A percentile compares a stretch with the other conserved stretches of the same genome.
Evolutionary conservation across 1,140 invertebrate genomes (phyloP).

Genomic region (Notospermus geniculatus): DNA sequence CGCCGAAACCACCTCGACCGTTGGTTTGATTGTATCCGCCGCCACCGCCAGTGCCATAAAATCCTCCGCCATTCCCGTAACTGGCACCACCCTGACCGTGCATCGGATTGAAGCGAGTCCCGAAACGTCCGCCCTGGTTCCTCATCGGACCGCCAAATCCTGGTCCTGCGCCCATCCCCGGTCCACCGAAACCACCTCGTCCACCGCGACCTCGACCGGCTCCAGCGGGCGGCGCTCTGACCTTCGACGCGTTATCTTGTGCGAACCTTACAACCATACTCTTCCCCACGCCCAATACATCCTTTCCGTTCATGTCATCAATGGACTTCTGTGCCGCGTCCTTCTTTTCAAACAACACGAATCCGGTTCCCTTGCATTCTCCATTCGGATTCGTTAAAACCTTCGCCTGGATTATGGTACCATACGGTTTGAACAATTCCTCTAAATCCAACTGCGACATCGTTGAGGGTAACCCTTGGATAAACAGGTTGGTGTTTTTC

Average conservation of each 20-base stretch:
- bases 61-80: slow-evolving; percentile 12
- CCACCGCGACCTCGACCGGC: slow-evolving; percentile 12
- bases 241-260: slow-evolving; percentile 83
- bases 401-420: slow-evolving; percentile 85
- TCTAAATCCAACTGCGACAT: slow-evolving; percentile 70
- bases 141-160: slow-evolving; percentile 34
- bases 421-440: slow-evolving; percentile 80
- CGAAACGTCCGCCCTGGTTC: slow-evolving; percentile 28
- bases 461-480: slow-evolving; percentile 81
- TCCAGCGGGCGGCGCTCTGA: slow-evolving; percentile 32
- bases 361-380: slow-evolving; percentile 81
- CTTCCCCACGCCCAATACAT: slow-evolving; percentile 78
- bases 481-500: slow-evolving; percentile 92
- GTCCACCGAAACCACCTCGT: slow-evolving; percentile 15
- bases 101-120: slow-evolving; percentile 42
- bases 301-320: slow-evolving; percentile 76
- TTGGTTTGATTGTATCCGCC: slow-evolving; percentile 24
- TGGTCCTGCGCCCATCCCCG: slow-evolving; percentile 8
- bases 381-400: slow-evolving; percentile 81
- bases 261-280: slow-evolving; percentile 84
- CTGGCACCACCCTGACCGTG: slow-evolving; percentile 15
- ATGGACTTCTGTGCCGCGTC: slow-evolving; percentile 85
- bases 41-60: slow-evolving; percentile 13
- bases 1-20: slow-evolving; percentile 18
- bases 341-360: slow-evolving; percentile 67